Evolutionary conservation across 1,140 invertebrate species (phyloP).

Genomic region (Lordiphosa mommai): DNA sequence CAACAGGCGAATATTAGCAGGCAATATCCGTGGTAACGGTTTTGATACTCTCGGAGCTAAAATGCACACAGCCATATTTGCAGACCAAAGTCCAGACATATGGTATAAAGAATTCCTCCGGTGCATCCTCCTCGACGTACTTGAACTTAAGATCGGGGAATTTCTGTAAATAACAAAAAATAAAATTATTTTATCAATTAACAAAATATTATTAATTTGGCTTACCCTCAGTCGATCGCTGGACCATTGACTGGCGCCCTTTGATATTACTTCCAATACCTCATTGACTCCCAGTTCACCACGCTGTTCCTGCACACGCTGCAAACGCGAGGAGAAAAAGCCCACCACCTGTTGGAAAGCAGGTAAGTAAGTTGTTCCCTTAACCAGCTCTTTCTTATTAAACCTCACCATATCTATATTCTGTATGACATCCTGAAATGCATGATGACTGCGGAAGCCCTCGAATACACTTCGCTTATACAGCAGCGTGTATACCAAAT

Average conservation of each 20-base stretch:
- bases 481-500: conserved; percentile 96
- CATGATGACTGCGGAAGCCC: conserved; percentile 90
- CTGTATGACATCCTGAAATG: conserved; percentile 97
- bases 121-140: conserved; percentile 99
- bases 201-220: background rate
- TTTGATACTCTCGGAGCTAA: conserved; percentile 84
- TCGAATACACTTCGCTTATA: conserved; percentile 96
- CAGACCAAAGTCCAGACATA: conserved; percentile 98
- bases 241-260: conserved; percentile 93
- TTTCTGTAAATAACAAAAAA: conserved; percentile 86
- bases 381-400: too few species aligned
- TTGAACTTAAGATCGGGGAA: conserved; percentile 99
- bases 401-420: conserved; percentile 94
- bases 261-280: conserved; percentile 92
- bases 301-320: conserved; percentile 84
- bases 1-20: conserved; percentile 66
- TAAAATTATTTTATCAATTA: background rate
- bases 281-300: conserved; percentile 89
- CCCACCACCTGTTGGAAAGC: conserved; percentile 86
- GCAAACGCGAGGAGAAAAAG: conserved; percentile 90
- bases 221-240: conserved; percentile 93
- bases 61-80: conserved; percentile 89
- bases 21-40: conserved; percentile 72
- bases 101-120: conserved; percentile 99
- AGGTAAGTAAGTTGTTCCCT: conserved; percentile 6